Percentiles rank a stretch among this genome's conserved stretches.
Evolutionary conservation across 2,797 vertebrate genomes (phyloP).

Genomic region (Spea hammondii): DNA sequence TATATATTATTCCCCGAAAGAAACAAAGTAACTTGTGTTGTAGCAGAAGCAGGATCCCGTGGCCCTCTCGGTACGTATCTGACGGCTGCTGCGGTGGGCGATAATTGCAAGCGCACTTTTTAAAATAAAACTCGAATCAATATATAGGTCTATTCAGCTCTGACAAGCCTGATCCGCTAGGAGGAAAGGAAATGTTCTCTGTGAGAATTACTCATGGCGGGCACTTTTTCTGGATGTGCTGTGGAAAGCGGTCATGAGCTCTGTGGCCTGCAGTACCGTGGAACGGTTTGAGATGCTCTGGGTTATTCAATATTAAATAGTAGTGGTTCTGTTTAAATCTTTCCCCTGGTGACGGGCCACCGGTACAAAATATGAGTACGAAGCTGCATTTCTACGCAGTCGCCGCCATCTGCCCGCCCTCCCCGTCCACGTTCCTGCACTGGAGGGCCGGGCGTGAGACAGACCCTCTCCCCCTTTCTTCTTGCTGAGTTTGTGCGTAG

Average conservation of each 20-base stretch:
- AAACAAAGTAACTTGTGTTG: no score
- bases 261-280: neutral
- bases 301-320: no score
- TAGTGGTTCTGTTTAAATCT: no score
- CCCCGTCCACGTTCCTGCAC: neutral
- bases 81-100: neutral
- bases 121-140: constrained; percentile 21
- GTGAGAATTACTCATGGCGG: neutral
- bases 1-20: no score
- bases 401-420: neutral
- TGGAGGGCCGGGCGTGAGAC: constrained; percentile 13
- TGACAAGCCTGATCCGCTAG: neutral
- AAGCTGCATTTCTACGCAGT: constrained; percentile 15
- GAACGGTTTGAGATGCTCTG: neutral
- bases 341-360: no score
- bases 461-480: constrained; percentile 43
- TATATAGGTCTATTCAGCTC: constrained; percentile 13
- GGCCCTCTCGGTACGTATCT: no score
- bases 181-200: neutral
- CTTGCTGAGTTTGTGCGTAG: constrained; percentile 60
- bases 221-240: neutral
- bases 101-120: constrained; percentile 6
- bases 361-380: neutral
- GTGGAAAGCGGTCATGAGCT: no score
- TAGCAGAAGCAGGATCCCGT: no score